phyloP scores from a whole-genome alignment of 2,113 vertebrate genomes.

The Pelusios castaneus region DNA sequence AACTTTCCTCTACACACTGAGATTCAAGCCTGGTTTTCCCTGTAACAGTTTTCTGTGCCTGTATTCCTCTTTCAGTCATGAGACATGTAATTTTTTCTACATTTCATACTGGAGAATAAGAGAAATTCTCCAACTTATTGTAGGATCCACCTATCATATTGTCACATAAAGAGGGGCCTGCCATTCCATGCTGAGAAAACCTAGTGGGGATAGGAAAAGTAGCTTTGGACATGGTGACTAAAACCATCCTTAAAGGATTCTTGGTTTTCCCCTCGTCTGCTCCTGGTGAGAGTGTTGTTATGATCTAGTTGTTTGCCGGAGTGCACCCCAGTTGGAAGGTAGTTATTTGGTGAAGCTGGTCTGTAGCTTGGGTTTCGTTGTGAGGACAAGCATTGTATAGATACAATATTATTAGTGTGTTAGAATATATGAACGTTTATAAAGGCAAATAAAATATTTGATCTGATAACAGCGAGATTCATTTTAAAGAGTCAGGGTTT shows the following conservation, averaged over 20 bases:
- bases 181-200: background rate
- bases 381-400: background rate
- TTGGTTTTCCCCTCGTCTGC: background rate
- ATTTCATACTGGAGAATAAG: background rate
- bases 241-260: background rate
- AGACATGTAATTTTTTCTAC: fast-evolving
- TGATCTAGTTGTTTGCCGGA: background rate
- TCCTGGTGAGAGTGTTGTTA: background rate
- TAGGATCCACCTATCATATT: background rate
- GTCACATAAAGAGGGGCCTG: background rate
- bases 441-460: slow-evolving; percentile 60
- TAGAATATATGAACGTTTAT: background rate
- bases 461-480: slow-evolving; percentile 76
- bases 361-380: background rate
- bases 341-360: background rate
- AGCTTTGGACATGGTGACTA: background rate
- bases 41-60: background rate
- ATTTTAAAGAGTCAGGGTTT: slow-evolving; percentile 70
- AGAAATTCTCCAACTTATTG: background rate
- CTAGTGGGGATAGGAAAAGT: background rate
- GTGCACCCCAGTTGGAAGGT: background rate
- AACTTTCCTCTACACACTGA: background rate
- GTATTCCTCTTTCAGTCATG: fast-evolving
- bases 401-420: slow-evolving; percentile 14
- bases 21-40: background rate